Evolutionary conservation across 1,140 invertebrate species (phyloP).

Genomic region (Drosophila auraria): DNA sequence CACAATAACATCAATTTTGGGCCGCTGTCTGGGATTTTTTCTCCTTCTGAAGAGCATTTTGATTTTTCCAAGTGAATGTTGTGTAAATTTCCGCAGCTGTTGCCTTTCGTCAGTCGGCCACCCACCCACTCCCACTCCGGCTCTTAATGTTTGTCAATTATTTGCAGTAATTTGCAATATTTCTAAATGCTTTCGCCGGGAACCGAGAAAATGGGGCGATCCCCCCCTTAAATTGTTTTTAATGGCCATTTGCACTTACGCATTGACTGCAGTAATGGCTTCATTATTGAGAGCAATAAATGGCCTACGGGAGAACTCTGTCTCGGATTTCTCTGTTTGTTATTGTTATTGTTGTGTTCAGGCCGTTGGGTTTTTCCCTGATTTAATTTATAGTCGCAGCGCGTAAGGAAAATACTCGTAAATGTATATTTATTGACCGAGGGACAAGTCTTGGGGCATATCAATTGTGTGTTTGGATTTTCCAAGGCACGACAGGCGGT

Average conservation of each 20-base stretch:
- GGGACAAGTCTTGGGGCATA: conserved; percentile 19
- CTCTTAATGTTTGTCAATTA: conserved; percentile 81
- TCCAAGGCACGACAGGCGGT: conserved; percentile 30
- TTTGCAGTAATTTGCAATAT: conserved; percentile 84
- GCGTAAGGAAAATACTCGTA: conserved; percentile 58
- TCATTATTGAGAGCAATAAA: conserved; percentile 71
- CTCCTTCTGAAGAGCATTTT: conserved; percentile 37
- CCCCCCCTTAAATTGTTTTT: conserved; percentile 81
- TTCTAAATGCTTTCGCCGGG: conserved; percentile 68
- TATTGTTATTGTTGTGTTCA: conserved; percentile 34
- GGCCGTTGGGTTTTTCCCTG: conserved; percentile 35
- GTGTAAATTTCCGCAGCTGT: conserved; percentile 59
- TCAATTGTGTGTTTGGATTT: background rate
- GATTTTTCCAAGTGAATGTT: conserved; percentile 38
- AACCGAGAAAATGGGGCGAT: conserved; percentile 33
- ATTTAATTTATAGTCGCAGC: conserved; percentile 72
- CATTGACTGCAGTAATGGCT: conserved; percentile 68
- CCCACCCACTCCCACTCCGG: background rate
- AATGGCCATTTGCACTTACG: conserved; percentile 81
- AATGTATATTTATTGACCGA: conserved; percentile 72
- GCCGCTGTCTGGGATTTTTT: conserved; percentile 44
- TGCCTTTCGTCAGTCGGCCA: conserved; percentile 15
- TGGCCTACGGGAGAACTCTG: conserved; percentile 49
- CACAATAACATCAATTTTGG: conserved; percentile 54
- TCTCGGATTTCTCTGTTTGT: conserved; percentile 47